phyloP scores from a whole-genome alignment of 2,888 invertebrate genomes.

The Glaucopsyche alexis region DNA sequence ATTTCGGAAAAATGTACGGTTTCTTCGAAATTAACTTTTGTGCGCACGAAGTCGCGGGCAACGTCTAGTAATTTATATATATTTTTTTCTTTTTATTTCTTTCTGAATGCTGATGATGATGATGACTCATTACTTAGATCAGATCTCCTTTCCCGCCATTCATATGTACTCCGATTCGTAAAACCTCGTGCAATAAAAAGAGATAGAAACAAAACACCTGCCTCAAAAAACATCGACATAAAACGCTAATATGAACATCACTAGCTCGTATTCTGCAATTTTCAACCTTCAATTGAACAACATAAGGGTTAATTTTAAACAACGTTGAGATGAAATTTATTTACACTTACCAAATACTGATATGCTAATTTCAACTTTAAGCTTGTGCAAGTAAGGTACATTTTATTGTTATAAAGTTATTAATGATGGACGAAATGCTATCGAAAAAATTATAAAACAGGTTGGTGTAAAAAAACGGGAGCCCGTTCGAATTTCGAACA shows the following conservation, averaged over 20 bases:
- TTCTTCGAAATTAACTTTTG: no score
- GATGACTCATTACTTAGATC: background rate
- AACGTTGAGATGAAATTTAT: background rate
- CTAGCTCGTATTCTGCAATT: background rate
- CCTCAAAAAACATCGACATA: slow-evolving; percentile 15
- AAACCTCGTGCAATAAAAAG: slow-evolving; percentile 6
- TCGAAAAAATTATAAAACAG: slow-evolving; percentile 22
- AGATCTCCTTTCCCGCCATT: slow-evolving; percentile 17
- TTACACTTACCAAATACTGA: background rate
- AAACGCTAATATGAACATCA: slow-evolving; percentile 21
- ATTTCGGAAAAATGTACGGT: no score
- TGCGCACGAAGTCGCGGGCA: no score
- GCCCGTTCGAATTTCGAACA: slow-evolving; percentile 18
- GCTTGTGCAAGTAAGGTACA: background rate
- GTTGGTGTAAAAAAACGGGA: slow-evolving; percentile 23
- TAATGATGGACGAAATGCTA: slow-evolving; percentile 4
- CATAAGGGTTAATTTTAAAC: background rate
- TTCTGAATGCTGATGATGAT: background rate
- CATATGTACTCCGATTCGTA: slow-evolving; percentile 11
- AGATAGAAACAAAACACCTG: slow-evolving; percentile 24
- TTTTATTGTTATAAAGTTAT: background rate
- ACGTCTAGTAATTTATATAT: no score
- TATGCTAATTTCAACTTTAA: background rate
- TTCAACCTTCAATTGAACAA: background rate
- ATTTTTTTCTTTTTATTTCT: no score